Base-by-base conservation (phyloP, 1,140 invertebrate genomes). In the Trichogramma pretiosum region DNA sequence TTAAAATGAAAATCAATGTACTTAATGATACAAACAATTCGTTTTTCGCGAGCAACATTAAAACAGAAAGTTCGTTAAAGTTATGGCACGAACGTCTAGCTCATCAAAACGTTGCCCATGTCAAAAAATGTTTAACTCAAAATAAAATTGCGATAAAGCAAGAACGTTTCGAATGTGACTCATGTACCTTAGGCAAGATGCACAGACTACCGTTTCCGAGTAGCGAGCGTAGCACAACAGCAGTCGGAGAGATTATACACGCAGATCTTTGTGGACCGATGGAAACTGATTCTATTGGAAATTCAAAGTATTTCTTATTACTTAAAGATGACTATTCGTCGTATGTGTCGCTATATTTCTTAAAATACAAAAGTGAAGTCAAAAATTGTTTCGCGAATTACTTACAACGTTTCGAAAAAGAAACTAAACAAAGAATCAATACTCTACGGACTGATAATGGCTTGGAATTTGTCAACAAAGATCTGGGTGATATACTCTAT, bases 301-400 rank as follows among this genome's bases (percentile, higher is more conserved):
- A 10, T 60, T 59, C n/a, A n/a, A n/a, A n/a, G n/a, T n/a, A n/a
- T 39, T 58, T 55, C 10, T 10, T 60, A 0, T 9, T 56, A 0
- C 14, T 60, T 0, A 56, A 56, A 16, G 53, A 61, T 18, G 58
- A 61, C 13, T 61, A 36, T 14, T 55, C 58, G n/a, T 38, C 55
- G 10, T 58, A 48, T 23, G 10, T 45, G 5, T n/a, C 11, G 2
- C 35, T 56, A 1, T 54, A 53, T 18, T 61, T 58, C 23, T 9
- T 61, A 8, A 43, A 52, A 41, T 17, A 11, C 2, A 60, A 60
- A 44, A 14, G 9, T 16, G 53, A 60, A 23, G 40, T 33, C 2
- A 11, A 0, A 3, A 17, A 43, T 3, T 55, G 37, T n/a, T 13
- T 61, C 0, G 38, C 45, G 37, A 16, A 24, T 4, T 43, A 19